Percentiles rank a stretch among this genome's conserved stretches.
Evolutionary conservation across 2,113 vertebrate genomes (phyloP).

Genomic region (Piaya cayana): DNA sequence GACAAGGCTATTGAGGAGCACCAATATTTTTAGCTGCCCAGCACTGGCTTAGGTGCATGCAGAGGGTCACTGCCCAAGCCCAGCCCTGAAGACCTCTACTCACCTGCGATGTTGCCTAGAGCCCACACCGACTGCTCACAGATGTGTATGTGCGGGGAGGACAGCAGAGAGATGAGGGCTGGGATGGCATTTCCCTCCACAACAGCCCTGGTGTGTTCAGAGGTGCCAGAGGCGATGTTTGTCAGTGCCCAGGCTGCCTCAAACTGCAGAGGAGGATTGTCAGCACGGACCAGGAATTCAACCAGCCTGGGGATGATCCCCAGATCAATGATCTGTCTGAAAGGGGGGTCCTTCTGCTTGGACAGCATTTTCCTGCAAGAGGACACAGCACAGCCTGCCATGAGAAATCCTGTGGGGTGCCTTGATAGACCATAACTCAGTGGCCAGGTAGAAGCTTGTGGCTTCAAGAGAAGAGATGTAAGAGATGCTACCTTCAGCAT

Average conservation of each 20-base stretch:
- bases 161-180: constrained; percentile 82
- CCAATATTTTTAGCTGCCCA: neutral
- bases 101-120: constrained; percentile 92
- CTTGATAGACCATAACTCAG: neutral
- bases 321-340: constrained; percentile 80
- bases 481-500: neutral
- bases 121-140: constrained; percentile 94
- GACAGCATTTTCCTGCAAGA: constrained; percentile 84
- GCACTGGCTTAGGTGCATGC: too few species aligned
- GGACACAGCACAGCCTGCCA: neutral
- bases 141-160: constrained; percentile 84
- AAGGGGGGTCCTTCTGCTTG: constrained; percentile 81
- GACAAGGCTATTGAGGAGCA: neutral
- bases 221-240: constrained; percentile 89
- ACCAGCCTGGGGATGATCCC: constrained; percentile 86
- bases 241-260: constrained; percentile 94
- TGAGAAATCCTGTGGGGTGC: neutral
- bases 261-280: constrained; percentile 82
- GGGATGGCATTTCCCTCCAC: constrained; percentile 87
- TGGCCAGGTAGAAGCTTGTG: fast-evolving
- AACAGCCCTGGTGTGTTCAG: constrained; percentile 84
- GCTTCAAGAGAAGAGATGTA: neutral
- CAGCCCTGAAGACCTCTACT: neutral
- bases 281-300: constrained; percentile 77
- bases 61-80: neutral